Conservation (phyloP, 1,140 invertebrate species). For the Nautilus pompilius region DNA sequence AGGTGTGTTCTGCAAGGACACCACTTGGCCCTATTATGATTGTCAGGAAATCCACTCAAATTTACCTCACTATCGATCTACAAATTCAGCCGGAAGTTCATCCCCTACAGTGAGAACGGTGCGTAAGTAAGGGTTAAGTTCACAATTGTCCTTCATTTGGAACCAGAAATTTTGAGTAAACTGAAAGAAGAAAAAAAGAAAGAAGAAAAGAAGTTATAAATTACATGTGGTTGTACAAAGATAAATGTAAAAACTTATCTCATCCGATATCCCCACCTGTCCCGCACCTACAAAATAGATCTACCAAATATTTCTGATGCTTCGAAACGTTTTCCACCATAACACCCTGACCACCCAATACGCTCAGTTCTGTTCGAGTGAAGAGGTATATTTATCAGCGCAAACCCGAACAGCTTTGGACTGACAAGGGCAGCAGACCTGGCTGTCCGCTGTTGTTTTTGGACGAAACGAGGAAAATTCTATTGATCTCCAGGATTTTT, state of each 20-base stretch:
- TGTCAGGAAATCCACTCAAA: no score
- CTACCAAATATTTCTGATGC: neutral
- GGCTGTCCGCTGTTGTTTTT: no score
- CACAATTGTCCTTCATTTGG: neutral
- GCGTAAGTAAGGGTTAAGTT: neutral
- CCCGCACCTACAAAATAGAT: neutral
- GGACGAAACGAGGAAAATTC: no score
- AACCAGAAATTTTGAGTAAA: neutral
- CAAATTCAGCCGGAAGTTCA: neutral
- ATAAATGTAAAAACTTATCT: no score
- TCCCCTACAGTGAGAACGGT: constrained; percentile 1
- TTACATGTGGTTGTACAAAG: no score
- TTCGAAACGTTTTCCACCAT: neutral
- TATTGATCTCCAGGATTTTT: no score
- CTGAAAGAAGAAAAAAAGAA: neutral
- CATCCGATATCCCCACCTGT: neutral
- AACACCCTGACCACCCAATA: neutral
- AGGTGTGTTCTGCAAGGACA: no score
- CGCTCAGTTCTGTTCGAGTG: neutral
- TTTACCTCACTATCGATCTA: neutral
- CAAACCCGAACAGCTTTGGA: no score
- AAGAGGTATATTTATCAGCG: neutral
- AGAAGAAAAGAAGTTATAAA: neutral
- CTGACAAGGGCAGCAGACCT: no score
- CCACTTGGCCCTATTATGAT: no score